Percentiles rank a stretch among this genome's conserved stretches.
Evolutionary conservation across 2,113 vertebrate genomes (phyloP).

Genomic region (Dipodomys spectabilis): DNA sequence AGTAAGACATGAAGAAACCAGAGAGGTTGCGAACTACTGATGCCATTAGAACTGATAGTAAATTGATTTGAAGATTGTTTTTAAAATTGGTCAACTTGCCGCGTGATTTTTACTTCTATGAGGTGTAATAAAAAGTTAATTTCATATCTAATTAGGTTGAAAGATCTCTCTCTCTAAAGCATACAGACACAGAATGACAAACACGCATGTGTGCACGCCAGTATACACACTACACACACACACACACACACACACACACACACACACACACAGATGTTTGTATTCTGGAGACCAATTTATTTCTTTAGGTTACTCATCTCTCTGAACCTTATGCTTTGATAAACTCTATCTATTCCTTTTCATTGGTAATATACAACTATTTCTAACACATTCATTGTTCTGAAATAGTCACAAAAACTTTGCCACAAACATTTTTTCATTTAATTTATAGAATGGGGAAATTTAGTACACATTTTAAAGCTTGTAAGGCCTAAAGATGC

Average conservation of each 20-base stretch:
- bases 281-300: background rate
- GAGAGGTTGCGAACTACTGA: background rate
- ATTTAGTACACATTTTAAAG: background rate
- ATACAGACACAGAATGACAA: too few relatives aligned
- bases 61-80: background rate
- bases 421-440: background rate
- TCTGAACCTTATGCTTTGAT: background rate
- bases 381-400: background rate
- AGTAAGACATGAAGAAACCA: background rate
- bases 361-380: background rate
- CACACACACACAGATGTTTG: background rate
- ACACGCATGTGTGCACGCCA: accelerated
- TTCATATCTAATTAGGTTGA: background rate
- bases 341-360: background rate
- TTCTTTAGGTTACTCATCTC: background rate
- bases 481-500: background rate
- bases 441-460: background rate
- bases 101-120: background rate
- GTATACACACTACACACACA: too few relatives aligned
- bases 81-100: background rate
- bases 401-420: background rate
- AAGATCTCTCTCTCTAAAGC: background rate
- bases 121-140: background rate
- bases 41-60: background rate
- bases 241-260: background rate